phyloP scores from a whole-genome alignment of 2,888 invertebrate genomes.

The Odontocerum albicorne region DNA sequence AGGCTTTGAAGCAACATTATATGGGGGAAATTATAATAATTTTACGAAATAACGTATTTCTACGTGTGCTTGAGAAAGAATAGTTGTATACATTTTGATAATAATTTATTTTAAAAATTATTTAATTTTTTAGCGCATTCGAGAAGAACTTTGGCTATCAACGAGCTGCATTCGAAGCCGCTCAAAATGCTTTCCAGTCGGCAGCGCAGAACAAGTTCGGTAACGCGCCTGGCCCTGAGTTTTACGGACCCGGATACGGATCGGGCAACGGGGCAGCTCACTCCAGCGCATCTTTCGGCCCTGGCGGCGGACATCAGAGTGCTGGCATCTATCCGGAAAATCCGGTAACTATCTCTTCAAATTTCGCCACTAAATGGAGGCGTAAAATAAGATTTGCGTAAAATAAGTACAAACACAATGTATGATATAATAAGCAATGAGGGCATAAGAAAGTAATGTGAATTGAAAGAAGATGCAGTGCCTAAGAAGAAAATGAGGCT shows the following conservation, averaged over 20 bases:
- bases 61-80: too few species aligned
- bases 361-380: too few species aligned
- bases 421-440: too few species aligned
- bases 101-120: too few species aligned
- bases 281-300: constrained; percentile 58
- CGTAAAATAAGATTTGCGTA: constrained; percentile 1
- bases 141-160: constrained; percentile 40
- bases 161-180: constrained; percentile 47
- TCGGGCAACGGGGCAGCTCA: constrained; percentile 46
- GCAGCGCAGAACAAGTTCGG: constrained; percentile 41
- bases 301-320: constrained; percentile 58
- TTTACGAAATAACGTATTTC: too few species aligned
- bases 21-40: too few species aligned
- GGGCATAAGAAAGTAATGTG: too few species aligned
- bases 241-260: constrained; percentile 25
- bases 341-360: constrained; percentile 49
- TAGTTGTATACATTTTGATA: too few species aligned
- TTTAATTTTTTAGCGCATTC: constrained; percentile 26
- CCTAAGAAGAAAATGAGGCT: constrained; percentile 16
- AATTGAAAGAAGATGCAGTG: too few species aligned
- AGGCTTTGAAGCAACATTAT: too few species aligned
- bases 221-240: constrained; percentile 21
- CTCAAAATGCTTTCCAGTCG: constrained; percentile 48
- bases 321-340: constrained; percentile 63
- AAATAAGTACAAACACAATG: too few species aligned